Conservation (phyloP, 2,888 invertebrate genomes). For the Hybos culiciformis region DNA sequence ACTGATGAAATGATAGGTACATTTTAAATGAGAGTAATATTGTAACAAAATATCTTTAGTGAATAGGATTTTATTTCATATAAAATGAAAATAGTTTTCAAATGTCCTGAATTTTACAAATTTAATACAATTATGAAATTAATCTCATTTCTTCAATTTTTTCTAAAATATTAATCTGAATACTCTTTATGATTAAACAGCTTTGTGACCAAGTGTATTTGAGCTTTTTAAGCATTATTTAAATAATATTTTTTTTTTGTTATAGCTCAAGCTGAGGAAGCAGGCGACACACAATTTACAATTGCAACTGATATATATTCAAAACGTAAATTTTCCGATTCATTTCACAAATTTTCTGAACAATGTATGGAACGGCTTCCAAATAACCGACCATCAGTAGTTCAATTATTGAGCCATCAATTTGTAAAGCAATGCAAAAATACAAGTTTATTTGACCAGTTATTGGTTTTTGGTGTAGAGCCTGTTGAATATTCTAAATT, state of each 20-base stretch:
- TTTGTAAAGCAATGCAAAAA: conserved; percentile 55
- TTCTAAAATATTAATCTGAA: no score
- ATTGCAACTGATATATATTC: conserved; percentile 37
- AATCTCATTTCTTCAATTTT: no score
- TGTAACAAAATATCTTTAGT: no score
- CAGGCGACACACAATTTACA: conserved; percentile 26
- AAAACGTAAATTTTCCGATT: conserved; percentile 52
- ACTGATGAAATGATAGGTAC: conserved; percentile 32
- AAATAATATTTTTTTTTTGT: neutral
- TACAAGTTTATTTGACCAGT: conserved; percentile 28
- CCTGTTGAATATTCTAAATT: conserved; percentile 22
- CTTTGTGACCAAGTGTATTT: no score
- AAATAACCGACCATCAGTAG: conserved; percentile 52
- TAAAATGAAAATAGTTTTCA: neutral
- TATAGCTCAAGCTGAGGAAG: conserved; percentile 29
- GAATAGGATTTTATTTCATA: neutral
- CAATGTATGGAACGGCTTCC: conserved; percentile 56
- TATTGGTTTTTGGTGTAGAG: conserved; percentile 24
- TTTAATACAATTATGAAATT: neutral
- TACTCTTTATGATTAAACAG: no score
- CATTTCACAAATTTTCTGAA: conserved; percentile 66
- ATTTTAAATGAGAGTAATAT: no score
- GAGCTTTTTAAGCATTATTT: no score
- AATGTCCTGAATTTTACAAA: neutral
- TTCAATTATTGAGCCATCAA: conserved; percentile 54